phyloP scores from a whole-genome alignment of 1,140 invertebrate species.

The Contarinia nasturtii region DNA sequence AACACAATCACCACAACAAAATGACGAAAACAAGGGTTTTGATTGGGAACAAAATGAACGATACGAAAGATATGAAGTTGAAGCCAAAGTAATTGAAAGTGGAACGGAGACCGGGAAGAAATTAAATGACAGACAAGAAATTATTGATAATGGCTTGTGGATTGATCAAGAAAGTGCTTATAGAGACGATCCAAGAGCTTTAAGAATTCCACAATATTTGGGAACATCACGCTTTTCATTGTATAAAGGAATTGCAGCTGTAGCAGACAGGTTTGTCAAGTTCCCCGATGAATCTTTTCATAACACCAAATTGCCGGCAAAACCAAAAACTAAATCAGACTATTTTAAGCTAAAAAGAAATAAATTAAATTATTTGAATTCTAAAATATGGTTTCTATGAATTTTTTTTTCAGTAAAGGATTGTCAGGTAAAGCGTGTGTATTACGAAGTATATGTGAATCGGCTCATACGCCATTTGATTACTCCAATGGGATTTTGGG shows the following conservation, averaged over 20 bases:
- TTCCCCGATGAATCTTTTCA: not conserved
- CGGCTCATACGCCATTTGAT: conserved; percentile 42
- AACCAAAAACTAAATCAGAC: not conserved
- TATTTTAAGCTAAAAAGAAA: no score
- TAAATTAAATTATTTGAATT: not conserved
- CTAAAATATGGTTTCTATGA: not conserved
- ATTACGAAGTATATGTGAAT: conserved; percentile 53
- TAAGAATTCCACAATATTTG: not conserved
- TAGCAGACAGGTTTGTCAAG: conserved; percentile 10
- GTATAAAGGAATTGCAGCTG: conserved; percentile 16
- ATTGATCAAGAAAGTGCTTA: not conserved
- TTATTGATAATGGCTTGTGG: not conserved
- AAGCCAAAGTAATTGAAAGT: not conserved
- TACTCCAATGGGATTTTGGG: conserved; percentile 40
- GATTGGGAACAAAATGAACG: not conserved
- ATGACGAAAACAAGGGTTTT: not conserved
- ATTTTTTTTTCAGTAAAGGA: conserved; percentile 27
- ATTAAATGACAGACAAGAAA: not conserved
- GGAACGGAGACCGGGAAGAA: no score
- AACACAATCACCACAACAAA: not conserved
- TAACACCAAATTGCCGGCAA: not conserved
- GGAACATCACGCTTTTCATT: conserved; percentile 12
- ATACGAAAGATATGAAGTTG: not conserved
- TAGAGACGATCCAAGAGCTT: not conserved
- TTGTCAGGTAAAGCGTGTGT: conserved; percentile 46